Evolutionary conservation across 2,888 invertebrate species (phyloP), one percentile per base, ranked within the genome.

Genomic region (Cataglyphis cursor): DNA sequence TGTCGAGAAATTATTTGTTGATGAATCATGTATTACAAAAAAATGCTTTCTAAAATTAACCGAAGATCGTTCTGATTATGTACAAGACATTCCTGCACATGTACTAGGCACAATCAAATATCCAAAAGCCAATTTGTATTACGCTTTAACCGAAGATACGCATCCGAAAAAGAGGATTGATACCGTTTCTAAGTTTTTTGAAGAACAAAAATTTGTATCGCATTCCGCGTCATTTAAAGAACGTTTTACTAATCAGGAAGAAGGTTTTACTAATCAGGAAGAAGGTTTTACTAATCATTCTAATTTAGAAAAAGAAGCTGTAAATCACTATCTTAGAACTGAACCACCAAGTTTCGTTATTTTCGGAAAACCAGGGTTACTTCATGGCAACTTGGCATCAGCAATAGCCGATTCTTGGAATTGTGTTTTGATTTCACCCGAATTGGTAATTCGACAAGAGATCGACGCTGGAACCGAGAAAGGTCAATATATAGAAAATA

Each of bases 311-410:
- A 93, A 95, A 88, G 95, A 95, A 88, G 95, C 96, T 1, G 96
- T 96, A 92, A 94, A 95, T 86, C 92, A 95, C 41, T 96, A 95
- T 88, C 93, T 97, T 9, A 91, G 92, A 61, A 93, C 95, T 2
- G 95, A 95, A 82, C 96, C 97, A 10, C 95, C 96, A 10, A 96
- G 95, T 72, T 97, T 96, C 91, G 90, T 96, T 59, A 96, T 97
- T 86, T 90, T 96, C 38, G 96, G 96, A 0, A 97, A 97, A 95
- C 96, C 96, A 1, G 96, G 96, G 3, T 92, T 96, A 35, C 96
- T 96, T 41, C 95, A 95, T 66, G 95, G 95, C 82, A 93, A 95
- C 81, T 93, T 97, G 10, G 97, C 96, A 10, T 95, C 96, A 94
- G 93, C 95, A 66, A 90, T 97, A 62, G 95, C 97, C 0, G 95